Evolutionary conservation across 2,113 vertebrate species (phyloP).

Genomic region (Pterophyllum scalare): DNA sequence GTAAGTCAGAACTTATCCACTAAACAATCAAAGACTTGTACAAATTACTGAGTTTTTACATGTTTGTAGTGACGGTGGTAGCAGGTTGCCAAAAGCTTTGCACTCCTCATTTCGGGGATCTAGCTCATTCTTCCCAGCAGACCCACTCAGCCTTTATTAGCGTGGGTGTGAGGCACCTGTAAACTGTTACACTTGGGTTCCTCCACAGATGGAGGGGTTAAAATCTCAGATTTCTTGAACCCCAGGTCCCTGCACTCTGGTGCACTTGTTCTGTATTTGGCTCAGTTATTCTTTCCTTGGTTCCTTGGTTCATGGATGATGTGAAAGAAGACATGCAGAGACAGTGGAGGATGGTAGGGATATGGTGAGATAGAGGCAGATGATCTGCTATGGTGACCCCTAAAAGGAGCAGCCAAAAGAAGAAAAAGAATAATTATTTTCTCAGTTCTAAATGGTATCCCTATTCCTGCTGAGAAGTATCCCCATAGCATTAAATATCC

Average conservation of each 20-base stretch:
- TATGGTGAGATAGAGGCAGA: too few species aligned
- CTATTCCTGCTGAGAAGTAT: neutral
- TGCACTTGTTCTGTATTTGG: neutral
- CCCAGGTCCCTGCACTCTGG: fast-evolving
- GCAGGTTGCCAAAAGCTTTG: neutral
- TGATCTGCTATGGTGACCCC: too few species aligned
- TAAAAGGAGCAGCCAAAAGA: neutral
- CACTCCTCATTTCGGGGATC: neutral
- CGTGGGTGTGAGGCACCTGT: neutral
- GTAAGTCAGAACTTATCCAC: neutral
- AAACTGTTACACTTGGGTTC: neutral
- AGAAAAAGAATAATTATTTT: neutral
- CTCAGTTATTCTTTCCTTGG: neutral
- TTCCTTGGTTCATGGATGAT: neutral
- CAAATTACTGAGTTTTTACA: too few species aligned
- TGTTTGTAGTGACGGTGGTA: neutral
- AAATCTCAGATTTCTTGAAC: neutral
- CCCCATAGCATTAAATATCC: neutral
- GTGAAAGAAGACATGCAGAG: neutral
- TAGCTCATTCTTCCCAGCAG: neutral
- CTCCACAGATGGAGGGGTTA: neutral
- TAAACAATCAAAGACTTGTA: neutral
- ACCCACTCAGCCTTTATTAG: neutral
- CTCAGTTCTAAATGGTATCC: neutral
- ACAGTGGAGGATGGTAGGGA: neutral